Conservation (phyloP, 2,113 vertebrate species). For the Laterallus jamaicensis region DNA sequence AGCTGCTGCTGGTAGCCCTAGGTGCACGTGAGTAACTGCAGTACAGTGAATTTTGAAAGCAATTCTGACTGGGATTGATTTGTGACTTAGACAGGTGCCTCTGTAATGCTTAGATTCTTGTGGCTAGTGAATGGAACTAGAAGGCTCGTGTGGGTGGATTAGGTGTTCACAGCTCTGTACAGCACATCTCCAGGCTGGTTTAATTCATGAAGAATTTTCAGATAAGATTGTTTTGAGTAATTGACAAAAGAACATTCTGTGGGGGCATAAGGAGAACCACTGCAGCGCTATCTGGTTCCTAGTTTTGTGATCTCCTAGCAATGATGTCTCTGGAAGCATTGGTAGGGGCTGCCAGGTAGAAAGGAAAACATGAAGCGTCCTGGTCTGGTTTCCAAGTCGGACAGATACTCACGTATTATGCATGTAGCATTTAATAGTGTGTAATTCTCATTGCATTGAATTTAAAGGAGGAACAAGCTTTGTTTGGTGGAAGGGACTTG, state of each 20-base stretch:
- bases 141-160: background rate
- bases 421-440: background rate
- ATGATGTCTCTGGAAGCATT: background rate
- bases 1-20: background rate
- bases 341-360: background rate
- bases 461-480: background rate
- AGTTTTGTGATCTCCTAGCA: background rate
- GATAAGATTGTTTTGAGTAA: background rate
- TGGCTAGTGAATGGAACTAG: background rate
- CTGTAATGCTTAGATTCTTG: background rate
- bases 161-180: background rate
- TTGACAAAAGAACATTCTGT: background rate
- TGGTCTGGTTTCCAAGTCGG: background rate
- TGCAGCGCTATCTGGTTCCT: background rate
- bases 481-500: background rate
- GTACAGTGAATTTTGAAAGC: background rate
- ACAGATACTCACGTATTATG: background rate
- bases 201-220: background rate
- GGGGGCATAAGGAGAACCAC: background rate
- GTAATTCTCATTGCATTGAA: background rate
- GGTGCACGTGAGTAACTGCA: background rate
- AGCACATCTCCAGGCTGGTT: background rate
- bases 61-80: background rate
- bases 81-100: background rate
- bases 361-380: background rate